These are phyloP conservation scores for Piprites chloris DNA, from an alignment of 2,113 vertebrate species.

Conservation along the genomic window DNA sequence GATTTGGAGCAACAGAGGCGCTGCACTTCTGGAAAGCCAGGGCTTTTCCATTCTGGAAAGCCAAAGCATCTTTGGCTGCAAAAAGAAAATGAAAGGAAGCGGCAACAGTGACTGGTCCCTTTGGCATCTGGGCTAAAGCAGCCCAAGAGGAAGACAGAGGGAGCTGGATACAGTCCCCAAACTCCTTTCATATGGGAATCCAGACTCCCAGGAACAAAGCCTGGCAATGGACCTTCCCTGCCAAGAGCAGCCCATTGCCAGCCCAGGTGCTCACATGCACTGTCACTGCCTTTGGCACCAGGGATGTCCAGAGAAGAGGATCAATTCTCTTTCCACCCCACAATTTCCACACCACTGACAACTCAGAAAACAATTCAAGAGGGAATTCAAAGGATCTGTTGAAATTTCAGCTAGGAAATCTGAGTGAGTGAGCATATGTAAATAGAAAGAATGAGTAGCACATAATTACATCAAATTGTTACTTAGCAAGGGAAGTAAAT, in stretches of 20 bases:
- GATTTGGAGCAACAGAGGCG: not conserved
- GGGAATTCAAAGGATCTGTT: conserved; percentile 65
- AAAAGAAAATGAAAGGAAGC: not conserved
- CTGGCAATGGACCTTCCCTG: not conserved
- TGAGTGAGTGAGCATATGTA: conserved; percentile 58
- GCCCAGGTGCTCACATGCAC: conserved; percentile 46
- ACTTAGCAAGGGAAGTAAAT: conserved; percentile 80
- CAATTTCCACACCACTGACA: conserved; percentile 53
- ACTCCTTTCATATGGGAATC: conserved; percentile 24
- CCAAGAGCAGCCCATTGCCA: conserved; percentile 31
- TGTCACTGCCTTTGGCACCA: conserved; percentile 33
- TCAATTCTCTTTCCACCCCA: conserved; percentile 36
- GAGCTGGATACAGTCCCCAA: conserved; percentile 9
- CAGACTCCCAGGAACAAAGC: conserved; percentile 39
- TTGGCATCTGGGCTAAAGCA: not conserved
- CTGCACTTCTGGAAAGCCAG: not conserved
- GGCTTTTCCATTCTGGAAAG: not conserved
- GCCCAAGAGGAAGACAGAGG: not conserved
- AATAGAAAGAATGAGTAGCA: conserved; percentile 72
- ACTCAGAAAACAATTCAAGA: conserved; percentile 52
- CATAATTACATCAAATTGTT: conserved; percentile 79
- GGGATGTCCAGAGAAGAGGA: conserved; percentile 35
- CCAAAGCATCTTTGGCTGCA: not conserved
- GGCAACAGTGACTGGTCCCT: not conserved
- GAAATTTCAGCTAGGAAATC: conserved; percentile 53